phyloP scores from a whole-genome alignment of 2,797 vertebrate genomes.

The Rhinatrema bivittatum region DNA sequence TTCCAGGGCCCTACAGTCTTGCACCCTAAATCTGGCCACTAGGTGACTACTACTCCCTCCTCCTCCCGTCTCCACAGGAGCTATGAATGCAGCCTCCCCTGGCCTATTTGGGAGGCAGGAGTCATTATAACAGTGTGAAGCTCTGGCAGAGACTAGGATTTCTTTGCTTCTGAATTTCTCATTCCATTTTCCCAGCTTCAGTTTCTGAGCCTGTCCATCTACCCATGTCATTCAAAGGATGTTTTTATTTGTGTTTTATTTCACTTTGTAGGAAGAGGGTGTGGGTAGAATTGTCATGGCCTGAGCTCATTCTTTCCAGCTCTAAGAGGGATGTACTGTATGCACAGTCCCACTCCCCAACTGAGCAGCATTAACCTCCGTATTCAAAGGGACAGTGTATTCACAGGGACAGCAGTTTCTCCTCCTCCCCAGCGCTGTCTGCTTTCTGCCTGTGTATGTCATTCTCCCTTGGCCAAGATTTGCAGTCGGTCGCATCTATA shows the following conservation, averaged over 20 bases:
- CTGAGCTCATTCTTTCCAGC: conserved; percentile 20
- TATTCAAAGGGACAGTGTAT: neutral
- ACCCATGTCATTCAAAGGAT: conserved; percentile 38
- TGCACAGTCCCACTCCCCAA: neutral
- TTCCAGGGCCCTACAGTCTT: too few species aligned
- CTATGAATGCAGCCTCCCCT: too few species aligned
- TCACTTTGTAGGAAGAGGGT: conserved; percentile 30
- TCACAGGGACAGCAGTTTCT: neutral
- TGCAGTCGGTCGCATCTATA: neutral
- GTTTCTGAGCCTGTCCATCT: conserved; percentile 21
- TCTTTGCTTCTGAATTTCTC: neutral
- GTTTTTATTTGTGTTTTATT: conserved; percentile 27
- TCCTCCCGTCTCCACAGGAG: too few species aligned
- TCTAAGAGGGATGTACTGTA: neutral
- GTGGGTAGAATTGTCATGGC: neutral
- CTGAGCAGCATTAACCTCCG: too few species aligned
- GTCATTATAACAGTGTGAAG: too few species aligned
- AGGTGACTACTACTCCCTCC: too few species aligned
- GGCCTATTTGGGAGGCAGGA: too few species aligned
- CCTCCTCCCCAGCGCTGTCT: neutral
- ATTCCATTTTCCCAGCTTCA: neutral
- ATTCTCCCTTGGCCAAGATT: conserved; percentile 5
- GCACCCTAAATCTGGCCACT: too few species aligned
- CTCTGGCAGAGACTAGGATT: too few species aligned
- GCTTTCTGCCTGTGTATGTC: too few species aligned